Evolutionary conservation across 2,888 invertebrate species (phyloP).

Genomic region (Trichogramma dendrolimi): DNA sequence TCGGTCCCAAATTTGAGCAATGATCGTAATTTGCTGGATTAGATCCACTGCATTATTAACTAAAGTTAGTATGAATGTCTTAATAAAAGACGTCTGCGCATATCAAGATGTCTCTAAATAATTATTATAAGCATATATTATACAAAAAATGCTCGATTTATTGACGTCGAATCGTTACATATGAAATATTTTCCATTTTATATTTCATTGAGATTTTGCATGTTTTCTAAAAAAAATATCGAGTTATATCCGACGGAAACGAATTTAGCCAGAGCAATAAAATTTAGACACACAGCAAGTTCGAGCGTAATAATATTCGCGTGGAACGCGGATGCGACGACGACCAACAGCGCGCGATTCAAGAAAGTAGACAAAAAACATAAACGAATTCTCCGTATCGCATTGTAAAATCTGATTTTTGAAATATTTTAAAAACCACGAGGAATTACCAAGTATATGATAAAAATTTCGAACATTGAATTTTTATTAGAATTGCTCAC

Average conservation of each 20-base stretch:
- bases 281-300: conserved; percentile 21
- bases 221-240: conserved; percentile 9
- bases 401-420: conserved; percentile 19
- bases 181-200: background rate
- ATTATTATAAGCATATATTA: background rate
- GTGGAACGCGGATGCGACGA: background rate
- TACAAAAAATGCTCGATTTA: background rate
- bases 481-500: conserved; percentile 1
- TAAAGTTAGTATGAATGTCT: background rate
- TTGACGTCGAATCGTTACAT: background rate
- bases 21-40: conserved; percentile 2
- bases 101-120: conserved; percentile 26
- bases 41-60: conserved; percentile 2
- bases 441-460: no score
- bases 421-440: conserved; percentile 24
- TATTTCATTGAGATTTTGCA: conserved; percentile 8
- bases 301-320: conserved; percentile 27
- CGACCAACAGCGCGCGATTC: conserved; percentile 21
- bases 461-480: background rate
- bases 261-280: conserved; percentile 3
- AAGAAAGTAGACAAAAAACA: conserved; percentile 18
- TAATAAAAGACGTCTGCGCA: conserved; percentile 18
- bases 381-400: conserved; percentile 2
- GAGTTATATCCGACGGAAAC: background rate
- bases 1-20: background rate